Evolutionary conservation across 64 coral and sea anemone species (phyloP), one percentile per base, ranked within the genome.

Genomic region (Astreopora myriophthalma): DNA sequence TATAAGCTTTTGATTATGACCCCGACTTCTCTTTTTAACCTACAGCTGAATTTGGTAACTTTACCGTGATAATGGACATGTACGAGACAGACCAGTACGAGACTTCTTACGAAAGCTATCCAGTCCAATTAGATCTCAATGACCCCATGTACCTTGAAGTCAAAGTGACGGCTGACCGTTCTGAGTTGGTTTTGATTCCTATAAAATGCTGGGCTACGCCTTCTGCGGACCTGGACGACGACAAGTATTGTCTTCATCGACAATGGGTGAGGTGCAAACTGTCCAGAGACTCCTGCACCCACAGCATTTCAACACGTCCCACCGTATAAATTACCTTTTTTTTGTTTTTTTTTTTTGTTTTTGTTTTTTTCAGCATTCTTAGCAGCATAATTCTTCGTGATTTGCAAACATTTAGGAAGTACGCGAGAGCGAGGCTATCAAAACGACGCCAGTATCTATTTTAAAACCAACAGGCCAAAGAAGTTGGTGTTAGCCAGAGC

Each of bases 21-120:
- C n/a, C n/a, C n/a, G n/a, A n/a, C n/a, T 65, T 83, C 61, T 37
- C 5, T 64, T 80, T 24, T 13, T 22, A 0, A 37, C 34, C 60
- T 60, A 20, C 81, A 96, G 95, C 91, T 81, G 91, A 94, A 61
- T 94, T 86, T 38, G 95, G 87, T n/a, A 96, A 96, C 46, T 96
- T 96, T 84, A 94, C 95, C 3, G 94, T 93, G 48, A 86, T 38
- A 1, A 96, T 96, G 95, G 92, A 94, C 12, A 87, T 96, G 79
- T 94, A 81, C 61, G 32, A 86, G 16, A 87, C 42, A 24, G 52
- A 81, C 16, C 17, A 90, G 22, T 93, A 89, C 26, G 62, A 94
- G 20, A 10, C 71, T 1, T 61, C 73, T 6, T 75, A 93, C 17
- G 87, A 86, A 1, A 22, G 34, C 10, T 96, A 81, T 65, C 95